Conservation (phyloP, 2,888 invertebrate species). For the Rotaria sp. region DNA sequence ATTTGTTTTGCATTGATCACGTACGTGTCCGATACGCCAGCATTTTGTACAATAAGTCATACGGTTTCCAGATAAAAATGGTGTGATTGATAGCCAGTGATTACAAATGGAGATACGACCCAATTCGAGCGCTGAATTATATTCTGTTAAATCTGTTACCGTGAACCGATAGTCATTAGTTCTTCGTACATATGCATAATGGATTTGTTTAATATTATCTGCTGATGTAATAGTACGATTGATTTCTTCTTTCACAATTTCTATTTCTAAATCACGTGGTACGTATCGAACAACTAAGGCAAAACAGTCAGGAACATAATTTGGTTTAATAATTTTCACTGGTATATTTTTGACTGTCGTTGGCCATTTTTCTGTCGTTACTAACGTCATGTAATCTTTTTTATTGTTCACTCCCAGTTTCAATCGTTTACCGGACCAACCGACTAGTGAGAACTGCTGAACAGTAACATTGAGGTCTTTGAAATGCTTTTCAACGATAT, state of each 20-base stretch:
- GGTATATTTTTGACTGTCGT: neutral
- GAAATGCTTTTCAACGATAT: too few relatives aligned
- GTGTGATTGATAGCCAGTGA: neutral
- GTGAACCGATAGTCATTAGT: too few relatives aligned
- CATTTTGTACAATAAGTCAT: neutral
- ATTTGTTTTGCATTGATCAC: neutral
- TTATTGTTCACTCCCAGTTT: neutral
- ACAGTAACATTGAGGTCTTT: too few relatives aligned
- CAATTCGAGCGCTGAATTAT: too few relatives aligned
- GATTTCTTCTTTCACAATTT: neutral
- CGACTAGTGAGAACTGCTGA: neutral
- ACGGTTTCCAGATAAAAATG: neutral
- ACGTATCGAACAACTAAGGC: too few relatives aligned
- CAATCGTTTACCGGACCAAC: neutral
- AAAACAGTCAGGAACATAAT: neutral
- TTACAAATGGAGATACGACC: neutral
- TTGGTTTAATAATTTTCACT: neutral
- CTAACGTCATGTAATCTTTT: neutral
- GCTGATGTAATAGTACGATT: neutral
- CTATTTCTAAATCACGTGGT: neutral
- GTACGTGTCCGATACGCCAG: neutral
- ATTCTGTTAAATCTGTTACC: too few relatives aligned
- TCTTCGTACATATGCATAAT: neutral
- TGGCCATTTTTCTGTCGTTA: neutral
- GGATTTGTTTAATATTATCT: neutral